phyloP scores from a whole-genome alignment of 2,888 invertebrate species.

The Elegia similella region DNA sequence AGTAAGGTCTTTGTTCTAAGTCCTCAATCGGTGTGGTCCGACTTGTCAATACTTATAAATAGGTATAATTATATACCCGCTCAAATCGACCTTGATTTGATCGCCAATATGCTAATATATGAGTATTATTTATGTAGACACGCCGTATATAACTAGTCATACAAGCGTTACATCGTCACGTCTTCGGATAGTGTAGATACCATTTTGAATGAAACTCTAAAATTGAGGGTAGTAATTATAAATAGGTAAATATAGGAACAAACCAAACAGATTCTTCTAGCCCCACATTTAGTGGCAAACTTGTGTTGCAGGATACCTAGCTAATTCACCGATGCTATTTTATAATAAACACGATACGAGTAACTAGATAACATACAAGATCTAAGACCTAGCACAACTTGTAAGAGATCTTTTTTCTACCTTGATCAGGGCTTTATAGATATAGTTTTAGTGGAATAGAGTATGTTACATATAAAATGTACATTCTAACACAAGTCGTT shows the following conservation, averaged over 20 bases:
- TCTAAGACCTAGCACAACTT: too few relatives aligned
- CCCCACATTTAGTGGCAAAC: too few relatives aligned
- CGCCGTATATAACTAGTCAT: background rate
- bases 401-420: too few relatives aligned
- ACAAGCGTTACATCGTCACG: background rate
- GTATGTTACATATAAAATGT: too few relatives aligned
- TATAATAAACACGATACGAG: too few relatives aligned
- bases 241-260: background rate
- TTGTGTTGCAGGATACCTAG: too few relatives aligned
- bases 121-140: slow-evolving; percentile 11
- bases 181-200: background rate
- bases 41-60: slow-evolving; percentile 25
- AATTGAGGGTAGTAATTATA: background rate
- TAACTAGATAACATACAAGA: too few relatives aligned
- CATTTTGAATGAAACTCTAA: background rate
- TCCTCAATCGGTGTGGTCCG: slow-evolving; percentile 4
- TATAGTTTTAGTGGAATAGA: too few relatives aligned
- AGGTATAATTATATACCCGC: slow-evolving; percentile 25
- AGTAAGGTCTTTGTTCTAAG: background rate
- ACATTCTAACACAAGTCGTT: too few relatives aligned
- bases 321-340: too few relatives aligned
- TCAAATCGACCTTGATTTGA: slow-evolving; percentile 23
- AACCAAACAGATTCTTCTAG: too few relatives aligned
- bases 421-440: too few relatives aligned
- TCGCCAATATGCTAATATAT: slow-evolving; percentile 27